These are phyloP conservation scores for Odontophorus gujanensis DNA, from an alignment of 2,113 vertebrate genomes.

Conservation along the genomic window DNA sequence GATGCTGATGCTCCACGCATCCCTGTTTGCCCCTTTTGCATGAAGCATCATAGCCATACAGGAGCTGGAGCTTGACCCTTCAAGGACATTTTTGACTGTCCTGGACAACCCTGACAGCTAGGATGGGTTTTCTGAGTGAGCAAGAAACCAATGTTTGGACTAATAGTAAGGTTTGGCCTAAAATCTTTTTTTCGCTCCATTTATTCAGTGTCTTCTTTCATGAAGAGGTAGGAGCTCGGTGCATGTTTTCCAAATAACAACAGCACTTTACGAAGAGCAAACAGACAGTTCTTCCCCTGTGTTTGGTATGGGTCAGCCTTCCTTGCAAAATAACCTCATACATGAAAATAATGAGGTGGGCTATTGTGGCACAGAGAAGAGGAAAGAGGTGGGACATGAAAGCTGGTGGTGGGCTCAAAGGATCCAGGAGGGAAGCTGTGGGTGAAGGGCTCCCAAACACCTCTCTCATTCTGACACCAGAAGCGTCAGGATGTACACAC, in stretches of 20 bases:
- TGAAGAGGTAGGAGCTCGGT: neutral
- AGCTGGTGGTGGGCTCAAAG: neutral
- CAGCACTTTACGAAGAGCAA: conserved; percentile 22
- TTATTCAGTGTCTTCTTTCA: neutral
- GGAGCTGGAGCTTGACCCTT: neutral
- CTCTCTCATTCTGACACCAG: neutral
- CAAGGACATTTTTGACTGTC: neutral
- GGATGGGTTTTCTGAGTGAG: neutral
- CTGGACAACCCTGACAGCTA: neutral
- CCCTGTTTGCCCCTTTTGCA: rapidly evolving
- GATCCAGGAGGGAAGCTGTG: neutral
- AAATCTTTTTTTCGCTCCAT: neutral
- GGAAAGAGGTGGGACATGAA: neutral
- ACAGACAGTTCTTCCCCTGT: neutral
- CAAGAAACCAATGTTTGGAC: neutral
- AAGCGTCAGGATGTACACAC: neutral
- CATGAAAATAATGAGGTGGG: neutral
- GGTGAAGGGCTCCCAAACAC: neutral
- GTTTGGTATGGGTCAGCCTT: neutral
- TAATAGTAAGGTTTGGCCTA: neutral
- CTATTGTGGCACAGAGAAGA: rapidly evolving
- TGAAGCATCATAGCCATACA: neutral
- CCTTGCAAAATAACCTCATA: neutral
- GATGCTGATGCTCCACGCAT: neutral
- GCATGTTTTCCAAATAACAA: neutral